These are phyloP conservation scores for Thereuonema tuberculata DNA, from an alignment of 1,140 invertebrate genomes.

Conservation along the genomic window DNA sequence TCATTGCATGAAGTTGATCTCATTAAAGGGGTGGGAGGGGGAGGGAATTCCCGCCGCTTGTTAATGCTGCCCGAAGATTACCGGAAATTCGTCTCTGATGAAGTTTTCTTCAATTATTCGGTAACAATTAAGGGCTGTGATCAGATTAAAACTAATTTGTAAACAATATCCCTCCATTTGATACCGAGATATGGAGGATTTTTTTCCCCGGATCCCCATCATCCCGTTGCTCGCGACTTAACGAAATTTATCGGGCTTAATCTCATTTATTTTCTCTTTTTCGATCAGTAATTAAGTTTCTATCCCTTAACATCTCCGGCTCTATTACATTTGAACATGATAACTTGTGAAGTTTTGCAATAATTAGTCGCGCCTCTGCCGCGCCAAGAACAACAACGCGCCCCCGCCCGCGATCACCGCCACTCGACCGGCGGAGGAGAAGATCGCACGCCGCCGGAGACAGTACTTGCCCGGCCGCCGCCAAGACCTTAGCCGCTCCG, in stretches of 20 bases:
- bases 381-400: too few relatives aligned
- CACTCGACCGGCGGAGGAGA: too few relatives aligned
- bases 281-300: conserved; percentile 6
- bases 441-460: too few relatives aligned
- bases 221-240: neutral
- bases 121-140: neutral
- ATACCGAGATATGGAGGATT: neutral
- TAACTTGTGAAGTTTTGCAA: conserved; percentile 6
- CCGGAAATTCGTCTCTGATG: neutral
- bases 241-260: neutral
- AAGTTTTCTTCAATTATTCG: conserved; percentile 5
- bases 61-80: neutral
- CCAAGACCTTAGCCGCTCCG: too few relatives aligned
- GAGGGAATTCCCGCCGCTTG: too few relatives aligned
- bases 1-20: too few relatives aligned
- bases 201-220: neutral
- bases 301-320: neutral
- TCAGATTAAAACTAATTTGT: conserved; percentile 1
- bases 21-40: too few relatives aligned
- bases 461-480: too few relatives aligned
- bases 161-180: neutral
- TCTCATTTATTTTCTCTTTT: conserved; percentile 6
- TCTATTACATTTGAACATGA: conserved; percentile 6
- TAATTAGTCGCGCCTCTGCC: neutral
- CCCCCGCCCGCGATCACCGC: too few relatives aligned